Conservation (phyloP, 2,888 invertebrate genomes). For the Aquatica leii region DNA sequence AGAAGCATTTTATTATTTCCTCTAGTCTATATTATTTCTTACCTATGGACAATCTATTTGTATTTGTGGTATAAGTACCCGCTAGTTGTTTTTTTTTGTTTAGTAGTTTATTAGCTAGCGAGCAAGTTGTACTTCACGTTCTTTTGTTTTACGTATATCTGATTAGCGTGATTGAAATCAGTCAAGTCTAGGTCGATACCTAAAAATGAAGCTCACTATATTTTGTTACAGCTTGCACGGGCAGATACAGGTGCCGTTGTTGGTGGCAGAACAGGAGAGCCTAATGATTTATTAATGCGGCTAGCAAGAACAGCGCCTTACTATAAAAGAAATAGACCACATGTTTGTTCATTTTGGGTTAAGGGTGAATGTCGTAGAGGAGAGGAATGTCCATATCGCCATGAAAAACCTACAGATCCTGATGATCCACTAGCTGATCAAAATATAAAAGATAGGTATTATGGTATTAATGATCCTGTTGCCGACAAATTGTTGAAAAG, state of each 20-base stretch:
- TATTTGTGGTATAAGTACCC: no score
- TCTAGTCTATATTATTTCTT: no score
- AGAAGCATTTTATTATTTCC: no score
- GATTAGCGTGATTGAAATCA: no score
- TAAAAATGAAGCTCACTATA: background rate
- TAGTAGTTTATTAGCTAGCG: no score
- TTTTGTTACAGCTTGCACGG: slow-evolving; percentile 50
- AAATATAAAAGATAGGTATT: slow-evolving; percentile 93
- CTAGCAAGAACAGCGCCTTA: slow-evolving; percentile 93
- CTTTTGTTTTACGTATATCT: no score
- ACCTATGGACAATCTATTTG: no score
- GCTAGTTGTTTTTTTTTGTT: no score
- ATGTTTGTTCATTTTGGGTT: slow-evolving; percentile 98
- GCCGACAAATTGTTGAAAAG: slow-evolving; percentile 91
- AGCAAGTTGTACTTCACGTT: no score
- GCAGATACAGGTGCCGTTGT: slow-evolving; percentile 64
- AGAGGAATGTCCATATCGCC: slow-evolving; percentile 95
- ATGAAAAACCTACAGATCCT: slow-evolving; percentile 96
- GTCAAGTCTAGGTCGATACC: no score
- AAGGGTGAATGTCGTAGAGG: slow-evolving; percentile 96
- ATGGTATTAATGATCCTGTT: slow-evolving; percentile 95
- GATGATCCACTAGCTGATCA: slow-evolving; percentile 96
- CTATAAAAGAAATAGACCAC: slow-evolving; percentile 93
- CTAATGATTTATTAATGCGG: slow-evolving; percentile 84
- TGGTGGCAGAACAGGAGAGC: slow-evolving; percentile 77